These are phyloP conservation scores for Eleutherodactylus coqui DNA, from an alignment of 2,797 vertebrate species.

Conservation along the genomic window DNA sequence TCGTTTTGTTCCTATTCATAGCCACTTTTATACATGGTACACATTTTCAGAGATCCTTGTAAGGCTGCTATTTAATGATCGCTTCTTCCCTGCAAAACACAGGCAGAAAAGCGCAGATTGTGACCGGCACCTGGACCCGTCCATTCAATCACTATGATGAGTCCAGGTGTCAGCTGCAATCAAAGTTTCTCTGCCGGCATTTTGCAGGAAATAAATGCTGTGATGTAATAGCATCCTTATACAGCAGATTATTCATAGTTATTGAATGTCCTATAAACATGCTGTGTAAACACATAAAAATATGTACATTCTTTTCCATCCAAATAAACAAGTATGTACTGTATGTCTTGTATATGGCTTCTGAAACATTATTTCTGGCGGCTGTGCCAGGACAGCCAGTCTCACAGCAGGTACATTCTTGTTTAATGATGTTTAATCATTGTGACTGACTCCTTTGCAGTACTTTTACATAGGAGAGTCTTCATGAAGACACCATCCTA, in stretches of 20 bases:
- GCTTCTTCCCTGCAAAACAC: no score
- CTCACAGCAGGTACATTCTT: slow-evolving; percentile 38
- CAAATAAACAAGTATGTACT: neutral
- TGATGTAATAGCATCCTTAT: no score
- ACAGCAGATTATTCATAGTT: neutral
- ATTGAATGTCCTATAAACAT: no score
- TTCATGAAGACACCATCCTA: slow-evolving; percentile 53
- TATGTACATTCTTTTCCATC: neutral
- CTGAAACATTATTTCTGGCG: neutral
- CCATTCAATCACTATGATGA: no score
- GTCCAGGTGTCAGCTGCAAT: no score
- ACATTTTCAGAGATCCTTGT: no score
- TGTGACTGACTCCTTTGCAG: slow-evolving; percentile 22
- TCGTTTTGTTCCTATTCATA: neutral
- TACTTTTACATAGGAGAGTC: slow-evolving; percentile 39
- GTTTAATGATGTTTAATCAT: slow-evolving; percentile 44
- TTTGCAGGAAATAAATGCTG: no score
- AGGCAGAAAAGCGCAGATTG: no score
- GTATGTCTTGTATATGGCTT: neutral
- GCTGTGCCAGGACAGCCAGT: neutral
- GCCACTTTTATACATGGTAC: neutral
- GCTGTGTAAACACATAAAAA: neutral
- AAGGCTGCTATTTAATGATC: no score
- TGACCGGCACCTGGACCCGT: no score
- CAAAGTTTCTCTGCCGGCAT: no score